These are phyloP conservation scores for Melinopterus prodromus DNA, from an alignment of 2,888 invertebrate genomes.

Conservation along the genomic window DNA sequence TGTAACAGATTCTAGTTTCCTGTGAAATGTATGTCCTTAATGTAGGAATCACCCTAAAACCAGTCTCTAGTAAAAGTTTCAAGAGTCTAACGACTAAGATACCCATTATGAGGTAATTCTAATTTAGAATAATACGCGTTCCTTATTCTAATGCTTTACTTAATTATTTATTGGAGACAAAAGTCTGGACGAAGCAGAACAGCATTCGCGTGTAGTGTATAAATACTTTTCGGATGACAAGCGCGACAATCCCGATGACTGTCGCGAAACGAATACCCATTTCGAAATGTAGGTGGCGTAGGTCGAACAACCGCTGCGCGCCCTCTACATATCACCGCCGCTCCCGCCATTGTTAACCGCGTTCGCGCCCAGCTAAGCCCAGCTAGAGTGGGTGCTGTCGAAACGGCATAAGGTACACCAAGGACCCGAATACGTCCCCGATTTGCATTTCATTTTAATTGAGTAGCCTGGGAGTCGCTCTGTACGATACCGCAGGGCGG, in stretches of 20 bases:
- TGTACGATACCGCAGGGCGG: neutral
- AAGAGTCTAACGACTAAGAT: no score
- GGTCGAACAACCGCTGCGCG: constrained; percentile 42
- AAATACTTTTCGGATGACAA: constrained; percentile 7
- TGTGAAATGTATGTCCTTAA: no score
- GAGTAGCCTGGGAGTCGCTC: constrained; percentile 13
- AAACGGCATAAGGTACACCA: constrained; percentile 33
- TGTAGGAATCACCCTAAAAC: no score
- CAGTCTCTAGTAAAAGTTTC: no score
- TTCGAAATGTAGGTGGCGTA: constrained; percentile 40
- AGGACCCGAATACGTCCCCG: neutral
- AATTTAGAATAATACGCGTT: no score
- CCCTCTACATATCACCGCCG: constrained; percentile 43
- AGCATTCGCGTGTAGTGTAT: neutral
- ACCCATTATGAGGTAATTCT: no score
- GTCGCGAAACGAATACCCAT: constrained; percentile 17
- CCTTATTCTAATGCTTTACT: no score
- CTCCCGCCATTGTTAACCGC: constrained; percentile 44
- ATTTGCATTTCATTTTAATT: constrained; percentile 37
- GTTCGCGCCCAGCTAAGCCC: constrained; percentile 40
- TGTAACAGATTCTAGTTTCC: no score
- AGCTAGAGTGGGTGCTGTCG: constrained; percentile 42
- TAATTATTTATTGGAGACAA: neutral
- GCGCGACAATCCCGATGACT: constrained; percentile 9
- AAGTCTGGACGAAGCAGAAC: neutral